These are phyloP conservation scores for Cyrtorhinus lividipennis DNA, from an alignment of 1,140 invertebrate species.

Conservation along the genomic window DNA sequence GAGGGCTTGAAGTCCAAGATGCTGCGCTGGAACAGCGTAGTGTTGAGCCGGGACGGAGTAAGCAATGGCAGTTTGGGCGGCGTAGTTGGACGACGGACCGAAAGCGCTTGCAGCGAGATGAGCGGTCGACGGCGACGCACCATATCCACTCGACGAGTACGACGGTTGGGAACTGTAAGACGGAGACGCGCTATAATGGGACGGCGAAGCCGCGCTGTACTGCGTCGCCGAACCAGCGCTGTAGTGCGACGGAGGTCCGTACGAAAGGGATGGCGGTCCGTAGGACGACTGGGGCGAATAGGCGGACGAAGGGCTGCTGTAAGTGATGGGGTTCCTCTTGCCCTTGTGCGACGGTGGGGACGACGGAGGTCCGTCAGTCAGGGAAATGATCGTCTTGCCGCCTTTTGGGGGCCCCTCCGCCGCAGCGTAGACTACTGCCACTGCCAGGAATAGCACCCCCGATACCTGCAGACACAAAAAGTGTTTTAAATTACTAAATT, in stretches of 20 bases:
- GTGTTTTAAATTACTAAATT: too few relatives aligned
- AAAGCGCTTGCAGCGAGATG: background rate
- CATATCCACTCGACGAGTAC: too few relatives aligned
- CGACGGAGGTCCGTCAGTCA: background rate
- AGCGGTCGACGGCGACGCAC: too few relatives aligned
- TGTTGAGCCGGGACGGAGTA: too few relatives aligned
- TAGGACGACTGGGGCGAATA: background rate
- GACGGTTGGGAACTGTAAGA: too few relatives aligned
- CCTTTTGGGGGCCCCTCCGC: background rate
- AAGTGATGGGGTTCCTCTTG: background rate
- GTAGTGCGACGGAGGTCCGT: background rate
- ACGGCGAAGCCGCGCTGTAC: too few relatives aligned
- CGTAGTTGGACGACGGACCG: background rate
- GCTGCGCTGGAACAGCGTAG: background rate
- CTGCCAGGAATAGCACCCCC: too few relatives aligned
- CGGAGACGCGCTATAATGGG: too few relatives aligned
- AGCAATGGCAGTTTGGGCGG: background rate
- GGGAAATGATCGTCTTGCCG: background rate
- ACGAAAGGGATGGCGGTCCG: background rate
- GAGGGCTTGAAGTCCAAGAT: background rate
- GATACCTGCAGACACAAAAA: too few relatives aligned
- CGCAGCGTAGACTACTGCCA: background rate
- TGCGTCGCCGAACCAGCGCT: too few relatives aligned
- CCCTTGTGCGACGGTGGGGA: background rate
- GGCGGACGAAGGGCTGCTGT: background rate